Conservation (phyloP, 1,140 invertebrate genomes). For the Teleopsis dalmanni region DNA sequence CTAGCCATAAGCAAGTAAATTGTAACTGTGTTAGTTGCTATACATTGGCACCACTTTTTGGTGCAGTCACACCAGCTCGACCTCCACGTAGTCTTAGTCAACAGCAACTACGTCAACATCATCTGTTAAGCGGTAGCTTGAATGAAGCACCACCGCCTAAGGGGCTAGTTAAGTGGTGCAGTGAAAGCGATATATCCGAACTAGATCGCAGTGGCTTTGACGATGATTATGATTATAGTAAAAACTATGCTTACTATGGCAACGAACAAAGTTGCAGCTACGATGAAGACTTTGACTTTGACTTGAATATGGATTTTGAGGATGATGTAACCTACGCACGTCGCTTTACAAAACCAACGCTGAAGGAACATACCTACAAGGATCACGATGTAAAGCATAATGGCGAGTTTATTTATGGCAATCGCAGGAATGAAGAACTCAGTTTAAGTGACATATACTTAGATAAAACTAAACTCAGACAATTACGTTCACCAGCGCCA, state of each 20-base stretch:
- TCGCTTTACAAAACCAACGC: too few species aligned
- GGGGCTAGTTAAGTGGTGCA: constrained; percentile 38
- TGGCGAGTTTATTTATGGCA: too few species aligned
- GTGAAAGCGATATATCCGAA: constrained; percentile 39
- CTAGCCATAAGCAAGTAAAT: background rate
- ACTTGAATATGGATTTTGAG: constrained; percentile 14
- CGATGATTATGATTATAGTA: background rate
- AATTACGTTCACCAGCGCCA: constrained; percentile 4
- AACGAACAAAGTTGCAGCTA: background rate
- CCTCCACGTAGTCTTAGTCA: constrained; percentile 36
- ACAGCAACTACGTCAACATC: constrained; percentile 35
- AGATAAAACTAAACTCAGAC: background rate
- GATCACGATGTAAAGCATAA: too few species aligned
- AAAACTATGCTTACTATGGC: background rate
- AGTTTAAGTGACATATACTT: too few species aligned
- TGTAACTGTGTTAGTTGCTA: constrained; percentile 41
- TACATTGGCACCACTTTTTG: constrained; percentile 34
- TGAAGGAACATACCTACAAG: too few species aligned
- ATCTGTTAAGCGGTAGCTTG: constrained; percentile 28
- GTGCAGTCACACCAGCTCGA: constrained; percentile 26
- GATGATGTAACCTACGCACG: too few species aligned
- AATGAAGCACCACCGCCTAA: constrained; percentile 13
- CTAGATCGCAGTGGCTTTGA: constrained; percentile 13
- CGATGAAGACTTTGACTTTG: constrained; percentile 19
- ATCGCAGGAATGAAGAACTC: too few species aligned